Base-by-base conservation (phyloP, 2,888 invertebrate genomes). In the Coelogynopora nodosa region DNA sequence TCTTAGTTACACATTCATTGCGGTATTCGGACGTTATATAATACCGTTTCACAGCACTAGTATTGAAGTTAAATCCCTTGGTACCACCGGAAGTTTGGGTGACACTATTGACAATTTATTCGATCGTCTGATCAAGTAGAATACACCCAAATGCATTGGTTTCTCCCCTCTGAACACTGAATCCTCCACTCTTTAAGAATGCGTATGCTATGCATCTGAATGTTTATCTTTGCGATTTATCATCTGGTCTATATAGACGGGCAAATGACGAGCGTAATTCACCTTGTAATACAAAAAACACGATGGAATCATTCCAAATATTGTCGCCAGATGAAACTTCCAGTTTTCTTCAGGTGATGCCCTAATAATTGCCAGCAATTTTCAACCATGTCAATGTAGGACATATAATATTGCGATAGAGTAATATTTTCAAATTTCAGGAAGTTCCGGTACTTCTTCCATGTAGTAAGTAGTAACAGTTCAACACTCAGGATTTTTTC, bases 311-410 rank as follows among this genome's bases (percentile, higher is more conserved):
- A 89, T 87, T 0, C 0, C 27, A 10, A 86, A 18, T n/a, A 89
- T 87, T 0, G 86, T 30, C 29, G 31, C 23, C 0, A 89, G 87
- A 74, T 89, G 89, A 23, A 89, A 18, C 10, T 81, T 13, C 88
- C 88, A 89, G 83, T 88, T 85, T 0, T 88, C 89, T 67, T 88
- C 88, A 10, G 88, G 74, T 0, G 88, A 84, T 2, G 88, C 88
- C n/a, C 88, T 84, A 0, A 88, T 28, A 5, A 88, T 82, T 0
- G 84, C 84, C 0, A 88, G 87, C 67, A 89, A 86, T 5, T 67
- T 27, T 88, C 31, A 5, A 89, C 85, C 88, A 90, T 89, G 74
- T 90, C 89, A 10, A 89, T 49, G 67, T 88, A 89, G 0, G 88
- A 88, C 86, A 88, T 88, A 89, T 89, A 89, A 67, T 88, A 88